A percentile compares a stretch with the other conserved stretches of the same genome.
Evolutionary conservation across 2,113 vertebrate genomes (phyloP).

Genomic region (Dolichallabes microphthalmus): DNA sequence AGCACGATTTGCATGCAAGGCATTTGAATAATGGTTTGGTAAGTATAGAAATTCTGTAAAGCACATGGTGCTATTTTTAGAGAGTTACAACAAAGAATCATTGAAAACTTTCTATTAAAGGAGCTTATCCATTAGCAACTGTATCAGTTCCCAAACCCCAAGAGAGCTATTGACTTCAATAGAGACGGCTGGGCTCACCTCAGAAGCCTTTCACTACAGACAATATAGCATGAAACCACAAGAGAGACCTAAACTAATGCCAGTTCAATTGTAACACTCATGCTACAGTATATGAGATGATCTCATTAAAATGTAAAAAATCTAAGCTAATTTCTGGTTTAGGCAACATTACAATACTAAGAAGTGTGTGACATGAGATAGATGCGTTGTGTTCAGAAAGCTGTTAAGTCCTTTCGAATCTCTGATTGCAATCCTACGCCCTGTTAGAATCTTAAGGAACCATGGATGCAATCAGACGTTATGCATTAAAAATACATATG

Average conservation of each 20-base stretch:
- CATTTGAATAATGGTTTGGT: constrained; percentile 19
- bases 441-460: no score
- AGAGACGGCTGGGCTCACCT: neutral
- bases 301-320: neutral
- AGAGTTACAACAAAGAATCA: neutral
- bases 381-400: no score
- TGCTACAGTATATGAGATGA: neutral
- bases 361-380: no score
- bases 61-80: constrained; percentile 1
- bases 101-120: constrained; percentile 20
- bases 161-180: constrained; percentile 8
- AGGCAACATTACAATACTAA: no score
- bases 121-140: neutral
- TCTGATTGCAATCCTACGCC: no score
- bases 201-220: constrained; percentile 3
- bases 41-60: neutral
- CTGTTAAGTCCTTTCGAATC: no score
- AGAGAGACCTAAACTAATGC: neutral
- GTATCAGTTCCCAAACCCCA: constrained; percentile 10
- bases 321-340: no score
- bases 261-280: neutral
- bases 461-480: no score
- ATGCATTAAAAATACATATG: no score
- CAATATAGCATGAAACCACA: neutral
- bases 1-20: constrained; percentile 2